Evolutionary conservation across 2,113 vertebrate genomes (phyloP), one percentile per base, ranked within the genome.

Genomic region (Triplophysa siluroides): DNA sequence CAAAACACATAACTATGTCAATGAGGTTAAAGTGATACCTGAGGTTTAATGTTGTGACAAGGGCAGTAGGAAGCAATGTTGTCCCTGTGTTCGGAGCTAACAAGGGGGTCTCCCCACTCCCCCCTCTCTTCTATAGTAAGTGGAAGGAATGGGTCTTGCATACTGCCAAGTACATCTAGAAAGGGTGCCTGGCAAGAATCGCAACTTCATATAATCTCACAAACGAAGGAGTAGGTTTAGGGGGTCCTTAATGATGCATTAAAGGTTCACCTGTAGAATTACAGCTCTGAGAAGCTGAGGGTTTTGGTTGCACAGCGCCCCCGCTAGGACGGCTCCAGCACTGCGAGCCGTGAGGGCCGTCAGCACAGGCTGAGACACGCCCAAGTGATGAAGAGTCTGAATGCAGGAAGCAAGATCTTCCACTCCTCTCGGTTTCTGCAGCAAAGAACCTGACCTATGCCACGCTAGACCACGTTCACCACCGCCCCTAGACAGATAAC

Each of bases 41-140:
- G 96, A 87, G 96, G 90, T 45, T 88, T 94, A 81, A 99, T 96
- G 88, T 99, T 99, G 83, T 95, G 91, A 85, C 92, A 93, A 19
- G 98, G 97, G 84, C 97, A 99, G 86, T 98, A 99, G 80, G 90
- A 94, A 84, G 94, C 91, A 85, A 99, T 96, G 87, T 91, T 90
- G 45, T 91, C 89, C 86, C 87, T 91, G 54, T 93, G 91, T 58
- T 88, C 86, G 67, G 92, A 86, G 86, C 95, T 90, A 81, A 86
- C 87, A 33, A 93, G 81, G 33, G 96, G 96, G 86, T 96, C 93
- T 4, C 98, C 97, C 98, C 97, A 99, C 84, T 99, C 98, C 70
- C 96, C 97, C 82, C 93, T 90, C 85, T 99, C 98, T 91, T 99
- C 97, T 61, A 91, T 41, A n/a, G 96, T 98, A 60, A 98, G 92